These are phyloP conservation scores for Sardinella longiceps DNA, from an alignment of 2,797 vertebrate species.

Conservation along the genomic window DNA sequence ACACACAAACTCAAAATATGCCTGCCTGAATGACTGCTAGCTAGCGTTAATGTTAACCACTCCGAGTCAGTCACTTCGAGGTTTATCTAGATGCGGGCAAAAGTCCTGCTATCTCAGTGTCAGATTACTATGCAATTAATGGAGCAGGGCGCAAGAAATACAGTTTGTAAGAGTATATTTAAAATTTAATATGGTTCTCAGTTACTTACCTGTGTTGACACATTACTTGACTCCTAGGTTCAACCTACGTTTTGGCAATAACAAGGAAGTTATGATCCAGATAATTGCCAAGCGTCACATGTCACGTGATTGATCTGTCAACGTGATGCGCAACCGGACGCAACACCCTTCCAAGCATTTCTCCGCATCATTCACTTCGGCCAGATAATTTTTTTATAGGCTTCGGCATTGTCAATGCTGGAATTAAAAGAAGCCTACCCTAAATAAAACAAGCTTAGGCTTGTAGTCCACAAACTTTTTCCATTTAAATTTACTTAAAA, in stretches of 20 bases:
- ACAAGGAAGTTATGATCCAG: slow-evolving; percentile 52
- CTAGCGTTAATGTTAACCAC: background rate
- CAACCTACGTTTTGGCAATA: slow-evolving; percentile 47
- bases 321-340: background rate
- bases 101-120: background rate
- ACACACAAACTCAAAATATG: background rate
- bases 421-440: too few relatives aligned
- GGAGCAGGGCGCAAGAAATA: background rate
- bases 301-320: slow-evolving; percentile 48
- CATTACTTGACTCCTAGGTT: slow-evolving; percentile 33
- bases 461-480: too few relatives aligned
- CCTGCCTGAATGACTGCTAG: background rate
- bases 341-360: too few relatives aligned
- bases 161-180: background rate
- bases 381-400: too few relatives aligned
- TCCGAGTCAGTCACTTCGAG: background rate
- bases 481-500: too few relatives aligned
- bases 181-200: background rate
- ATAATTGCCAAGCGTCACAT: slow-evolving; percentile 43
- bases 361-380: too few relatives aligned
- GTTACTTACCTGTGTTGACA: slow-evolving; percentile 26
- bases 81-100: background rate
- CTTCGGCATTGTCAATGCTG: too few relatives aligned
- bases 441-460: too few relatives aligned
- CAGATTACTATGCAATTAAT: slow-evolving; percentile 11